Conservation (phyloP, 1,140 invertebrate species). For the Sarcophaga bullata region DNA sequence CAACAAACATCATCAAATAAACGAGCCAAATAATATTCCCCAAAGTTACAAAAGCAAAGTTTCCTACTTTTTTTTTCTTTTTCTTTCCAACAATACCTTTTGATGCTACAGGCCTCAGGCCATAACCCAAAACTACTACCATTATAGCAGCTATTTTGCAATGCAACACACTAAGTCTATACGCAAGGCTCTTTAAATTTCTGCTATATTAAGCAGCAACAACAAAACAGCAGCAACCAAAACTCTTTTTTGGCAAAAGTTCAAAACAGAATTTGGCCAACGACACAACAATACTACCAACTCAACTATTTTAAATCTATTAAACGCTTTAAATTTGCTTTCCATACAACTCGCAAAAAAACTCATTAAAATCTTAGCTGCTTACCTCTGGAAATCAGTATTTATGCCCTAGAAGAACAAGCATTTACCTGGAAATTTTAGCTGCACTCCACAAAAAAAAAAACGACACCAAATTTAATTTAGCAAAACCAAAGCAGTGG, state of each 20-base stretch:
- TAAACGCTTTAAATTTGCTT: not conserved
- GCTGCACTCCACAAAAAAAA: not conserved
- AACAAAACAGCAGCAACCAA: not conserved
- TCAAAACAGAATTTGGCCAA: not conserved
- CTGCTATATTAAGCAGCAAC: not conserved
- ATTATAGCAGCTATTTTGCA: not conserved
- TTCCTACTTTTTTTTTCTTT: not conserved
- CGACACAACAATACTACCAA: not conserved
- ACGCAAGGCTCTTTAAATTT: not conserved
- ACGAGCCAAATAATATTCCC: slow-evolving; percentile 9
- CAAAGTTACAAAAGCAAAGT: not conserved
- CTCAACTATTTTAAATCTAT: slow-evolving; percentile 10
- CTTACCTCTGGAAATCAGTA: not conserved
- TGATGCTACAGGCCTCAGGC: not conserved
- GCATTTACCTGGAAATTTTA: not conserved
- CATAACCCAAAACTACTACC: not conserved
- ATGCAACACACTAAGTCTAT: not conserved
- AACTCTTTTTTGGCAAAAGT: not conserved
- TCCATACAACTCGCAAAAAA: not conserved
- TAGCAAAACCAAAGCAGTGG: not conserved
- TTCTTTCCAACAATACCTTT: not conserved
- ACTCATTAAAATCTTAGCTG: not conserved
- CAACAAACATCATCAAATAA: not conserved
- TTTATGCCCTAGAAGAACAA: not conserved
- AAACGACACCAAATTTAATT: not conserved